Evolutionary conservation across 2,888 invertebrate species (phyloP).

Genomic region (Melinopterus prodromus): DNA sequence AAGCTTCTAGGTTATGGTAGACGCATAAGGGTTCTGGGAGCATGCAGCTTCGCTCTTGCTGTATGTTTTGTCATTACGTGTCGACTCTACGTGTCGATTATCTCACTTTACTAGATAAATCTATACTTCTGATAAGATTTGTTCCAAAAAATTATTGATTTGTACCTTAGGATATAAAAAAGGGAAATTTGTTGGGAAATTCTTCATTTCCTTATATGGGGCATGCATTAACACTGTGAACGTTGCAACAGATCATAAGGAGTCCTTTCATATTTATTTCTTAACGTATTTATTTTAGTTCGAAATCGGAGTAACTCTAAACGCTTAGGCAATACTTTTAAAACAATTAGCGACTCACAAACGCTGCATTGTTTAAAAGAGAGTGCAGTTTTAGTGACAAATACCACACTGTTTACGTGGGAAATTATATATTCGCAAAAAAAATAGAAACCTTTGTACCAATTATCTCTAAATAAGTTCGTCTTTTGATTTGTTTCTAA

Average conservation of each 20-base stretch:
- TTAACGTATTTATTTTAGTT: neutral
- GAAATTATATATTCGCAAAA: neutral
- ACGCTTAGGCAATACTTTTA: neutral
- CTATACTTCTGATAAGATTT: neutral
- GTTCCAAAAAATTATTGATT: neutral
- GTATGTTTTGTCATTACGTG: neutral
- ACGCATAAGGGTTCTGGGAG: slow-evolving; percentile 18
- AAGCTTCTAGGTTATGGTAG: slow-evolving; percentile 15
- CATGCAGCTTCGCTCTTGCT: neutral
- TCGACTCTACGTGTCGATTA: neutral
- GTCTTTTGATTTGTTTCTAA: neutral
- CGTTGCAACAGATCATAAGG: neutral
- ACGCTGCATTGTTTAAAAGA: neutral
- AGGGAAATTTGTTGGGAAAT: neutral
- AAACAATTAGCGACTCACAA: neutral
- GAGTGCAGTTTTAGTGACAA: neutral
- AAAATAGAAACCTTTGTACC: neutral
- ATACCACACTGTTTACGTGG: neutral
- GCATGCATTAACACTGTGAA: neutral
- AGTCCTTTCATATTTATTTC: neutral
- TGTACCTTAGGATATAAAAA: neutral
- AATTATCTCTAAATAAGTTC: neutral
- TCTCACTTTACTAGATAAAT: neutral
- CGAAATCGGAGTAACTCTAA: neutral
- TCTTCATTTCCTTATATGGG: neutral